Percentiles rank a stretch among this genome's conserved stretches.
These are phyloP conservation scores for Acleris holmiana DNA, from an alignment of 2,888 invertebrate genomes.

Conservation along the genomic window DNA sequence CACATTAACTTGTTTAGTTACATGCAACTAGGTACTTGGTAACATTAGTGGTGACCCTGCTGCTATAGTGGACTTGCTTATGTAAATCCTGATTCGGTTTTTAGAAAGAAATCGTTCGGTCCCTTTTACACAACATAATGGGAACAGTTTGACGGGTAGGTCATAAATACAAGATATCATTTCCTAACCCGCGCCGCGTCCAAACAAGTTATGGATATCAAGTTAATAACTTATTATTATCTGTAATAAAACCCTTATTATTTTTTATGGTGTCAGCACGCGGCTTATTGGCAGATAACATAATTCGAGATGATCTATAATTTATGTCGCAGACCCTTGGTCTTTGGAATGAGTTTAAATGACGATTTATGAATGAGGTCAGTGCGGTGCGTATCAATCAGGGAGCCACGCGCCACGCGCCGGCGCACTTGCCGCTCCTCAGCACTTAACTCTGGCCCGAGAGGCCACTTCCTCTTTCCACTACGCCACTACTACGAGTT, in stretches of 20 bases:
- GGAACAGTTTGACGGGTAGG: constrained; percentile 28
- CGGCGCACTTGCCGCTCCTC: constrained; percentile 37
- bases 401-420: constrained; percentile 57
- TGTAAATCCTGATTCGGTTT: neutral
- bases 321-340: constrained; percentile 64
- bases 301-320: constrained; percentile 53
- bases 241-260: constrained; percentile 24
- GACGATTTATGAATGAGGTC: constrained; percentile 82
- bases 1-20: neutral
- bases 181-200: constrained; percentile 26
- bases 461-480: constrained; percentile 46
- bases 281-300: constrained; percentile 42
- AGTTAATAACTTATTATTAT: constrained; percentile 30
- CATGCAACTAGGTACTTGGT: neutral
- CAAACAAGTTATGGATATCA: constrained; percentile 33
- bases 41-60: neutral
- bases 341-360: constrained; percentile 74
- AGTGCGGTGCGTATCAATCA: constrained; percentile 65
- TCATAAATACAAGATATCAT: constrained; percentile 33
- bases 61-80: no score
- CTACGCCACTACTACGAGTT: constrained; percentile 33
- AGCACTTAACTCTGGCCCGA: constrained; percentile 39
- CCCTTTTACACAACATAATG: neutral
- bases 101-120: neutral
- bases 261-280: constrained; percentile 40